These are phyloP conservation scores for Oceanodroma leucorhoa DNA, from an alignment of 2,797 vertebrate species.

Conservation along the genomic window DNA sequence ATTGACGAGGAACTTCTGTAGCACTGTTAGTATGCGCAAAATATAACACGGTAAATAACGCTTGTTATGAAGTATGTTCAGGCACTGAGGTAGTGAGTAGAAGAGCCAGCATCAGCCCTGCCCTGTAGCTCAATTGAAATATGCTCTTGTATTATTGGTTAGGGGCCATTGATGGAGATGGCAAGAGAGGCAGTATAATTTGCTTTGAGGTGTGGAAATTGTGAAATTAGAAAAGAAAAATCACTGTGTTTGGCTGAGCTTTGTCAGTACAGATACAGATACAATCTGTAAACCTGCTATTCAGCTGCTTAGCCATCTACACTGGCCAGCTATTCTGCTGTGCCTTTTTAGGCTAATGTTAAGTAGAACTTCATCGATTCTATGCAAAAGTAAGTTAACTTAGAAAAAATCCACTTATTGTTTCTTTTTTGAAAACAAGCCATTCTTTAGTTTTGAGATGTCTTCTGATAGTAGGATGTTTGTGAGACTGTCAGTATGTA, in stretches of 20 bases:
- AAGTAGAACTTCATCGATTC: not conserved
- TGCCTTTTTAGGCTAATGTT: not conserved
- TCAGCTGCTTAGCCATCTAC: not conserved
- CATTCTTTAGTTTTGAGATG: not conserved
- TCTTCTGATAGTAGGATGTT: not conserved
- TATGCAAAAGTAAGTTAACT: not conserved
- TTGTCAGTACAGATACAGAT: not conserved
- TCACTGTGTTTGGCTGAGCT: not conserved
- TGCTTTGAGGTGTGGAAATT: not conserved
- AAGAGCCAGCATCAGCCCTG: not conserved
- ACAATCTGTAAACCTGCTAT: not conserved
- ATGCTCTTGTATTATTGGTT: not conserved
- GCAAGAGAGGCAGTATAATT: not conserved
- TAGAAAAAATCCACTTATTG: rapidly evolving
- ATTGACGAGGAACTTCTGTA: not conserved
- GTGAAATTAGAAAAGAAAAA: not conserved
- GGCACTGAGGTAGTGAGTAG: not conserved
- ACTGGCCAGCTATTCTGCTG: not conserved
- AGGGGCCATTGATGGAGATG: not conserved
- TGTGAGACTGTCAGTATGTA: not conserved
- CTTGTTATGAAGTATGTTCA: not conserved
- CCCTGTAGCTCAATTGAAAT: not conserved
- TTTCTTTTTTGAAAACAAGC: not conserved
- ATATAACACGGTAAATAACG: rapidly evolving
- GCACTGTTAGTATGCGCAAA: not conserved